Base-by-base conservation (phyloP, 2,797 vertebrate genomes). In the Tokudaia muenninki region DNA sequence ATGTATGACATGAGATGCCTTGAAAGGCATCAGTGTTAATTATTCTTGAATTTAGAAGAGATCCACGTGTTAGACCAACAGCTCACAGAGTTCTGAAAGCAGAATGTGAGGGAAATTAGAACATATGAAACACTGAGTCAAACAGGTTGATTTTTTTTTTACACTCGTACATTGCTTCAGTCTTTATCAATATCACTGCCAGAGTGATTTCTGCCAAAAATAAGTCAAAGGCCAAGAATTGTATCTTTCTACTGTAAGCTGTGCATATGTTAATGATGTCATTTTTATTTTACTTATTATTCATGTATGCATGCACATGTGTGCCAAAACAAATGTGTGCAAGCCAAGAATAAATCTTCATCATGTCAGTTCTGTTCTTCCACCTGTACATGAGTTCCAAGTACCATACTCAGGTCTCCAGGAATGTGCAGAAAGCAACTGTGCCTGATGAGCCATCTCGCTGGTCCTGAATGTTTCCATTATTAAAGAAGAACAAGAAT, bases 401-500 rank as follows among this genome's bases (percentile, higher is more conserved):
- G 67, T 12, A 21, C 31, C 37, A 31, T 31, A 31, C 16, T 74
- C 52, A 13, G 24, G 50, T 88, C 70, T 75, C 50, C 34, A 29
- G 52, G 24, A 24, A 31, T 21, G 26, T 70, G 12, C 31, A 70
- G 31, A 22, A 67, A 24, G 44, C 4, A 13, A 67, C 50, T 31
- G 37, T 7, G 41, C 24, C 67, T 41, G n/a, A 7, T 1, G 3
- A 31, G 16, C n/a, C 52, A 57, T 44, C 86, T 22, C 17, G 2
- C 34, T 37, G 67, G 67, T 34, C 50, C 84, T 74, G 86, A 41
- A 50, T 86, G 59, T 34, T 96, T 95, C 93, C 67, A 92, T 94
- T 94, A 80, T 52, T 89, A 47, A 79, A 79, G 81, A 94, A 65
- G 81, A 94, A 63, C 2, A 92, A 91, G 41, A 96, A 96, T 87